These are phyloP conservation scores for Nephrotoma appendiculata DNA, from an alignment of 2,888 invertebrate genomes.

Conservation along the genomic window DNA sequence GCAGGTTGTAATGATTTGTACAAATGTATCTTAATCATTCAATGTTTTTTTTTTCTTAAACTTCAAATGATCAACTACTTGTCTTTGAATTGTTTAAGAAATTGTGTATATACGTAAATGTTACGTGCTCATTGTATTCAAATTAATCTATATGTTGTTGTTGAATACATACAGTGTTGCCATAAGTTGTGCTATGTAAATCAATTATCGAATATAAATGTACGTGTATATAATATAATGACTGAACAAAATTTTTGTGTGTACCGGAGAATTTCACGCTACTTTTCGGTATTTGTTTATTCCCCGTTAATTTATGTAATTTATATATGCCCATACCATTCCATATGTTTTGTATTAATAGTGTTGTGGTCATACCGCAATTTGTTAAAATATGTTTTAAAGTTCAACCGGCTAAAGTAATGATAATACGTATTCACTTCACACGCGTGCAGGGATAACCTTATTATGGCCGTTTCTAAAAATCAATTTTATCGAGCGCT, in stretches of 20 bases:
- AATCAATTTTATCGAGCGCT: no score
- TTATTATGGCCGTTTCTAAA: no score
- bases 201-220: not conserved
- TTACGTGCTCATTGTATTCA: not conserved
- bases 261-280: not conserved
- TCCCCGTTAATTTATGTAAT: not conserved
- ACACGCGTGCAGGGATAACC: no score
- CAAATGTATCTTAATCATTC: not conserved
- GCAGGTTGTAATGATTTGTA: not conserved
- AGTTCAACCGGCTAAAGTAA: no score
- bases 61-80: not conserved
- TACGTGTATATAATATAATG: not conserved
- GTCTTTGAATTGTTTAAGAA: not conserved
- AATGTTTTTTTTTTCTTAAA: not conserved
- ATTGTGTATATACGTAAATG: no score
- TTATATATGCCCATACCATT: not conserved
- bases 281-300: not conserved
- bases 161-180: not conserved
- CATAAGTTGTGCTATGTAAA: not conserved
- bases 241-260: not conserved
- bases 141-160: not conserved
- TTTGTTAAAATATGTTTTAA: no score
- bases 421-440: no score
- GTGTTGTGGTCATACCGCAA: not conserved
- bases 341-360: not conserved